Base-by-base conservation (phyloP, 2,113 vertebrate species). In the Neopipo cinnamomea region DNA sequence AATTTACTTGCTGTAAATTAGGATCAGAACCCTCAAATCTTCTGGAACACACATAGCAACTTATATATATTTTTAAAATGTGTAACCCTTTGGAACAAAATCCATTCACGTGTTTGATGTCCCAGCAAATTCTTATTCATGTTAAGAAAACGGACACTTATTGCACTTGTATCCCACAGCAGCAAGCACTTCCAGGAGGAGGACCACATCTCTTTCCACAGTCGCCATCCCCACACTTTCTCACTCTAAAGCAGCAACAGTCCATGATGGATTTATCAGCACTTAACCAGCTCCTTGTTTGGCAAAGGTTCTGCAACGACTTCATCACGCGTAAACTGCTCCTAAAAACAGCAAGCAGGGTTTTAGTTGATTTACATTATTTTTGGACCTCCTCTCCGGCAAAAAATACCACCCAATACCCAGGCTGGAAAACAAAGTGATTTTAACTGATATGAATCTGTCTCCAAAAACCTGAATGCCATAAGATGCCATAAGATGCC, bases 301-400 rank as follows among this genome's bases (percentile, higher is more conserved):
- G 97, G 28, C 70, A 98, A 80, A 65, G 98, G 98, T 33, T 98
- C 98, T 78, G 98, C 96, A 6, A 99, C 30, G 17, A 98, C 94
- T 98, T 99, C 99, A 79, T 98, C 99, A 30, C 96, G 98, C 98
- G 98, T 97, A 91, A 99, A 99, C 86, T 98, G 97, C 75, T 99
- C 99, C 99, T 99, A 96, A 72, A 97, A 87, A 94, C 13, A 95
- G 50, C 20, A 95, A 91, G 39, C 0, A 78, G 33, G 68, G 16
- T 75, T 96, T 88, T 63, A 91, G 56, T 35, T 22, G 4, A 19
- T 23, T 73, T 83, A 66, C 8, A 35, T 23, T 46, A 41, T 0
- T 33, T 80, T 66, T 42, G 4, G 7, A 71, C 19, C 7, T 77
- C 6, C 11, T 33, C 23, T 52, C 46, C 28, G 30, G 30, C 42